Base-by-base conservation (phyloP, 2,888 invertebrate species). In the Sericinus montela region DNA sequence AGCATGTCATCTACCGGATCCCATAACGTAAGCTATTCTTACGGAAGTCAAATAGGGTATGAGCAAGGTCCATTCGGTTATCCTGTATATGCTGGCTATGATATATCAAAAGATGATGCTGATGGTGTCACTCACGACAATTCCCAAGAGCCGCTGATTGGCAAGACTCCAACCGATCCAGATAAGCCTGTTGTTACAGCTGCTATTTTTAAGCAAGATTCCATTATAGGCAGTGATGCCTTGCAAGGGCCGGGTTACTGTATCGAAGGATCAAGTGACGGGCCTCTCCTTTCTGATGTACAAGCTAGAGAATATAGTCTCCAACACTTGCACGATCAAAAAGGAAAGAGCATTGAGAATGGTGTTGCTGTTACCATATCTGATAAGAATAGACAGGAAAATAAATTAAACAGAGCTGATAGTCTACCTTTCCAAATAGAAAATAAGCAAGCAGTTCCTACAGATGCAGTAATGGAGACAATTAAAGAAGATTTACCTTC, bases 41-140 rank as follows among this genome's bases (percentile, higher is more conserved):
- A 96, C 69, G 93, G 95, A 47, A 95, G 94, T 70, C 96, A 96
- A 76, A 87, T 92, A 60, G 92, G 94, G 19, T 95, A 95, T 68
- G 93, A 94, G 48, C 90, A 92, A 59, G 94, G 94, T 32, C 91
- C 91, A 50, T 93, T 93, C 52, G 94, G 93, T 6, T 94, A 94
- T 67, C 91, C 92, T 34, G 75, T 91, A 19, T 92, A 92, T 64
- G 83, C 88, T 39, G 92, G 91, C 10, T 92, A 92, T 62, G 86
- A 90, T 13, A 75, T 88, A 43, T 69, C 81, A 1, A 81, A 83
- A 54, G 77, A 81, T 14, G 78, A 80, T 23, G 60, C 70, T 1
- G 75, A 81, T 49, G 73, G 77, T 1, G 76, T 89, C 32, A 72
- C 77, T 1, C 75, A 80, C 28, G 88, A 88, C 28, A 82, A 72